Evolutionary conservation across 2,888 invertebrate species (phyloP), one percentile per base, ranked within the genome.

Genomic region (Hirtodrosophila confusa): DNA sequence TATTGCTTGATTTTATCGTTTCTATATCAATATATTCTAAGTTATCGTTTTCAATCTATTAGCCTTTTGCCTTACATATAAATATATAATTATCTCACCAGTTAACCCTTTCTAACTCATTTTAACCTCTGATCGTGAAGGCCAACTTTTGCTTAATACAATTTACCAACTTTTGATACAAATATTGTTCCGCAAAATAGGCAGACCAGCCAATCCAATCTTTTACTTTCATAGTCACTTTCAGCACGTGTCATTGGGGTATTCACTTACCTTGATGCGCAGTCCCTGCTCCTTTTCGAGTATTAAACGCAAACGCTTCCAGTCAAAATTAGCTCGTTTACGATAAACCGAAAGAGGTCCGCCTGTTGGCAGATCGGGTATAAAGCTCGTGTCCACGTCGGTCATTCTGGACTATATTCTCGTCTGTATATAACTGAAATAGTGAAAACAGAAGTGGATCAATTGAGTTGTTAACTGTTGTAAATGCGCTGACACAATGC

Each of bases 281-380:
- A 97, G 91, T 68, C 94, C 92, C 49, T 96, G 95, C 86, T 95
- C 95, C 72, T 95, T 96, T 90, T 97, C 97, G 65, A 98, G 92
- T 54, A 96, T 93, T 41, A 96, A 89, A 89, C 95, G 95, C 91
- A 98, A 93, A 69, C 94, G 93, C 91, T 97, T 97, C 97, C 97
- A 98, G 89, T 97, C 94, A 87, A 98, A 98, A 11, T 95, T 94
- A 1, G 97, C 95, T 72, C 93, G 93, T 76, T 94, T 95, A 76
- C 98, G 94, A 90, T 96, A 98, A 0, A 87, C 91, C 89, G 96
- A 96, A 74, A 98, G 92, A 6, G 97, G 97, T 45, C 92, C 93
- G 33, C 89, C 85, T 11, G 60, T 39, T 12, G 95, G 95, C 64
- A 95, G 91, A 90, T 95, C 94, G 47, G 93, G 93, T 79, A 95